Percentiles rank a stretch among this genome's conserved stretches.
These are phyloP conservation scores for Heliopora coerulea DNA, from an alignment of 92 coral and sea anemone species.

Conservation along the genomic window DNA sequence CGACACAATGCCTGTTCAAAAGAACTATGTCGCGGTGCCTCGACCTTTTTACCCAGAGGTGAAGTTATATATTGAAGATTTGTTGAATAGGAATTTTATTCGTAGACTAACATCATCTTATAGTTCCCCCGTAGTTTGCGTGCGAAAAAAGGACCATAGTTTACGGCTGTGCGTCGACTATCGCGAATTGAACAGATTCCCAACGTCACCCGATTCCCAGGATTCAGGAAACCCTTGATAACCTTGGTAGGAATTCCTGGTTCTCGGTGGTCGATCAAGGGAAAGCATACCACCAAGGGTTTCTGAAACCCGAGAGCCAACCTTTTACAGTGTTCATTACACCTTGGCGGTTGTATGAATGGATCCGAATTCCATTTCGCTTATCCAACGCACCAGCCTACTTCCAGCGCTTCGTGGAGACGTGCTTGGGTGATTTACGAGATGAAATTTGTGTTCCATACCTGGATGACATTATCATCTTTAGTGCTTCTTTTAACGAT, in stretches of 20 bases:
- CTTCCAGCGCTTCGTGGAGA: conserved; percentile 57
- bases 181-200: conserved; percentile 54
- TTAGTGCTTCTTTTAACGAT: conserved; percentile 47
- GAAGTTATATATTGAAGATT: conserved; percentile 56
- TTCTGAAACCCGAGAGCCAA: conserved; percentile 51
- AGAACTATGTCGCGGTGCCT: conserved; percentile 59
- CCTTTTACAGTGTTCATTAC: conserved; percentile 59
- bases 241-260: conserved; percentile 62
- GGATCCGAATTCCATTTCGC: conserved; percentile 60
- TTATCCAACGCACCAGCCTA: conserved; percentile 53
- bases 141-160: conserved; percentile 59
- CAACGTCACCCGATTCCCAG: conserved; percentile 65
- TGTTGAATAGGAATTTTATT: conserved; percentile 51
- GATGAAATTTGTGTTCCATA: conserved; percentile 58
- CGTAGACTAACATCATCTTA: conserved; percentile 47
- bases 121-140: conserved; percentile 65
- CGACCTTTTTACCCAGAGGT: conserved; percentile 58
- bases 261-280: conserved; percentile 67
- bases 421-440: no score
- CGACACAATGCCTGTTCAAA: conserved; percentile 61
- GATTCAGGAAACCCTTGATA: conserved; percentile 56
- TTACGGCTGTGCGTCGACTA: conserved; percentile 61
- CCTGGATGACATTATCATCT: conserved; percentile 52
- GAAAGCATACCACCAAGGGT: conserved; percentile 69
- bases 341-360: conserved; percentile 65